phyloP scores from a whole-genome alignment of 2,888 invertebrate genomes.

The Coleophora flavipennella region DNA sequence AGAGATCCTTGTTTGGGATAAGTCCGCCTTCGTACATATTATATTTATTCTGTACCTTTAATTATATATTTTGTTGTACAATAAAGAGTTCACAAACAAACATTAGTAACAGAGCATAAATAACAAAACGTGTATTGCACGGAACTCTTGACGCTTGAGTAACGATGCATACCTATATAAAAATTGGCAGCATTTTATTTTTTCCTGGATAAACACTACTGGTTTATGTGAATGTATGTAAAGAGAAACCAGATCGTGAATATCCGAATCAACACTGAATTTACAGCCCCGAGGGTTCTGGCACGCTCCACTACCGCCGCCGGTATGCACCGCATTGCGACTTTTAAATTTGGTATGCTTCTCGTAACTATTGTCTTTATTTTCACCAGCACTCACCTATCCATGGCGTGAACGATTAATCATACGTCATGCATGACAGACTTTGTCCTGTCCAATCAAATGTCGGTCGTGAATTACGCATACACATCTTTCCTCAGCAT shows the following conservation, averaged over 20 bases:
- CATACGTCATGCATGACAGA: too few relatives aligned
- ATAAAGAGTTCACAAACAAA: too few relatives aligned
- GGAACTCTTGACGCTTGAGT: neutral
- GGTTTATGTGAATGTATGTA: neutral
- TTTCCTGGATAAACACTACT: neutral
- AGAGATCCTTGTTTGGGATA: too few relatives aligned
- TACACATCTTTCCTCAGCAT: too few relatives aligned
- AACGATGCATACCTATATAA: neutral
- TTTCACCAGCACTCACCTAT: neutral
- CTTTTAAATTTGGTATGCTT: constrained; percentile 15
- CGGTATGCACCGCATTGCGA: constrained; percentile 29
- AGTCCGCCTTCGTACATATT: too few relatives aligned
- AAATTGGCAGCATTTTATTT: neutral
- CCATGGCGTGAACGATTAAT: too few relatives aligned
- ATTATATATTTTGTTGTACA: too few relatives aligned
- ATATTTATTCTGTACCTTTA: too few relatives aligned
- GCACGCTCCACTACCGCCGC: constrained; percentile 12
- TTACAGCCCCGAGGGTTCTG: constrained; percentile 18
- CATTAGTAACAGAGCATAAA: too few relatives aligned
- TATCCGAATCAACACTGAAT: constrained; percentile 16
- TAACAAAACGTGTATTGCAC: too few relatives aligned
- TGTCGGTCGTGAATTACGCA: too few relatives aligned
- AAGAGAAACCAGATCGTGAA: constrained; percentile 4
- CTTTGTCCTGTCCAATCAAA: too few relatives aligned
- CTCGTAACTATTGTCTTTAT: neutral